Evolutionary conservation across 2,797 vertebrate species (phyloP), one percentile per base, ranked within the genome.

Genomic region (Sus cebifrons): DNA sequence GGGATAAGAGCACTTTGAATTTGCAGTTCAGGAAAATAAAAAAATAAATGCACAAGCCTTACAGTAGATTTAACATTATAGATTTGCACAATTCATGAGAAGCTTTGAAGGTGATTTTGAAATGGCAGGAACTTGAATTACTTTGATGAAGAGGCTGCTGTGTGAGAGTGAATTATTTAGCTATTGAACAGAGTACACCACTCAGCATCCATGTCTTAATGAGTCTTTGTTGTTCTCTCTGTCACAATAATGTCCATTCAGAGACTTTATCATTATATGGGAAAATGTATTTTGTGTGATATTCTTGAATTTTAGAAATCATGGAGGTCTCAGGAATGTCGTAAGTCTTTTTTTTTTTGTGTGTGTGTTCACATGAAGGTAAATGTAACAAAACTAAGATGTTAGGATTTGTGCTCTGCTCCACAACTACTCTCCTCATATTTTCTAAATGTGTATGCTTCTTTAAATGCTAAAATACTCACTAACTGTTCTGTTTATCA

Each of bases 221-320:
- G 86, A 84, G 52, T 85, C 85, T 87, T 83, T 62, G 65, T 77
- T 86, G 25, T 70, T 96, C 58, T 86, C 56, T 75, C 23, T 89
- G 56, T 78, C 86, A 71, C 40, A 83, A 2, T 92, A 27, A 85
- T 78, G 77, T 92, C 32, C 29, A 67, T 52, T 81, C 67, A 56
- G 36, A 49, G 6, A 49, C 44, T 49, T 49, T 29, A 64, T 94
- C 11, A 64, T 84, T 70, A 27, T 71, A 17, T 40, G 20, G 44
- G 64, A 9, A 75, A 85, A 83, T 25, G 6, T 89, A 67, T 21
- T 94, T 85, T 91, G 44, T 64, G 3, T 91, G 49, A 16, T 85
- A 85, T 44, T 92, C 14, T 77, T 94, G 23, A 88, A 78, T 95
- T 86, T 94, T n/a, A 95, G 82, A 92, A 60, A 70, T 92, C 75